A percentile compares a stretch with the other conserved stretches of the same genome.
phyloP scores from a whole-genome alignment of 2,888 invertebrate species.

The Cephus nigrinus region DNA sequence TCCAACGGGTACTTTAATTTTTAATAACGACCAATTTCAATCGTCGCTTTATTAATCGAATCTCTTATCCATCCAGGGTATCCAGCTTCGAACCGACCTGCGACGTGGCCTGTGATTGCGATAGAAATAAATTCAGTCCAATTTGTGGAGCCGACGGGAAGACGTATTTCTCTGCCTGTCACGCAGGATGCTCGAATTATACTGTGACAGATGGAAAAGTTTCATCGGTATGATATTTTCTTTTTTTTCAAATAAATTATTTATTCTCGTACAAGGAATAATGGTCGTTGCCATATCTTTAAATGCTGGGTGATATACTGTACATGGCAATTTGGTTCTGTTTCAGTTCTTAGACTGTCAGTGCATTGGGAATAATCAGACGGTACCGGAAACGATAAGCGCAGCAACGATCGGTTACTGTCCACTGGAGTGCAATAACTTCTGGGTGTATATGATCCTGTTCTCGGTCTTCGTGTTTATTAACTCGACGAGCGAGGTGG shows the following conservation, averaged over 20 bases:
- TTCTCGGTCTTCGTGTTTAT: conserved; percentile 91
- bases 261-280: not conserved
- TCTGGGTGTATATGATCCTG: conserved; percentile 82
- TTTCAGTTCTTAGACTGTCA: conserved; percentile 68
- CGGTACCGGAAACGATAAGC: conserved; percentile 55
- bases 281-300: not conserved
- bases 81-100: conserved; percentile 72
- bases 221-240: conserved; percentile 52
- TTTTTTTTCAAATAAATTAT: not conserved
- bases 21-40: conserved; percentile 30
- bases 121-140: conserved; percentile 81
- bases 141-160: conserved; percentile 85
- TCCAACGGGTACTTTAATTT: conserved; percentile 55
- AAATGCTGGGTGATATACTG: not conserved
- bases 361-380: conserved; percentile 62
- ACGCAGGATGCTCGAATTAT: conserved; percentile 83
- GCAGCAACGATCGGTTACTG: conserved; percentile 84
- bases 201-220: conserved; percentile 72
- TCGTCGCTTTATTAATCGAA: conserved; percentile 26
- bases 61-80: conserved; percentile 50
- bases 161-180: conserved; percentile 90
- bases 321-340: not conserved
- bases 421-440: conserved; percentile 81
- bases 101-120: conserved; percentile 78
- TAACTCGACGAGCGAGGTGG: conserved; percentile 93